Conservation (phyloP, 2,888 invertebrate genomes). For the Trichopria drosophilae region DNA sequence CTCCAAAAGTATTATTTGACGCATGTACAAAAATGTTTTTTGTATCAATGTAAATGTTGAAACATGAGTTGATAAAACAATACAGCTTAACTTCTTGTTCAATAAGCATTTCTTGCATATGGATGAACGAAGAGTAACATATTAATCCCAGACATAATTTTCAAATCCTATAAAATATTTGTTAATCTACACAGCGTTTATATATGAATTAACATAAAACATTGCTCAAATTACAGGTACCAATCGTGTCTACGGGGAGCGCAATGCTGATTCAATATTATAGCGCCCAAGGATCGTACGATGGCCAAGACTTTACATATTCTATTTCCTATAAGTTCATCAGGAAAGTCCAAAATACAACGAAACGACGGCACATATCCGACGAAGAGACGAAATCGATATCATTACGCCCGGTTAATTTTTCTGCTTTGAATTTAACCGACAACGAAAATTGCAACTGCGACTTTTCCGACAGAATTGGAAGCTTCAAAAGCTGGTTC, state of each 20-base stretch:
- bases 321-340: conserved; percentile 48
- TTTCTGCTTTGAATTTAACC: conserved; percentile 47
- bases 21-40: no score
- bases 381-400: conserved; percentile 43
- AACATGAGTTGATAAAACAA: no score
- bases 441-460: conserved; percentile 48
- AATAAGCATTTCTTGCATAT: no score
- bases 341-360: conserved; percentile 39
- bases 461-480: conserved; percentile 48
- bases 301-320: conserved; percentile 50
- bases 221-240: conserved; percentile 36
- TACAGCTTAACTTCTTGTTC: no score
- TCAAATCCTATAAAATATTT: not conserved
- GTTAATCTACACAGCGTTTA: not conserved
- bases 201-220: not conserved
- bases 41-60: no score
- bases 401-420: conserved; percentile 47
- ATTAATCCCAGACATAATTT: no score
- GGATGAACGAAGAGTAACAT: no score
- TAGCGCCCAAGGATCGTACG: conserved; percentile 48
- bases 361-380: conserved; percentile 36
- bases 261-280: conserved; percentile 47
- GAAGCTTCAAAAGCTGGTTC: conserved; percentile 50
- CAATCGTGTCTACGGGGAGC: conserved; percentile 46
- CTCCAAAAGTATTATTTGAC: no score